Conservation (phyloP, 2,888 invertebrate genomes). For the Cataglyphis livida region DNA sequence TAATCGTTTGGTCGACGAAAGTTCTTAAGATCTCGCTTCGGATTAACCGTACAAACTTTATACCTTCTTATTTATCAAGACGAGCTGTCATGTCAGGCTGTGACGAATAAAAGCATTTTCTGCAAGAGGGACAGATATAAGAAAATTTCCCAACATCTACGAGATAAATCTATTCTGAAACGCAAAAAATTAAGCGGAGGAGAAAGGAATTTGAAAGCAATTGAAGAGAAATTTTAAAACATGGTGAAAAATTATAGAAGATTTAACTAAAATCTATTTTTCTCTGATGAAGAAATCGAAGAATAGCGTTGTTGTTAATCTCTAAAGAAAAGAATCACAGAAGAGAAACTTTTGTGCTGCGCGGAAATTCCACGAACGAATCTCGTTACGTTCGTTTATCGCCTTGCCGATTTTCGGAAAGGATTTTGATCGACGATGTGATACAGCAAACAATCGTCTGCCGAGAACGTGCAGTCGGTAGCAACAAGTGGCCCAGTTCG, state of each 20-base stretch:
- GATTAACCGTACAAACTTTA: slow-evolving; percentile 17
- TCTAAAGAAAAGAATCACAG: background rate
- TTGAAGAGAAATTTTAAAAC: background rate
- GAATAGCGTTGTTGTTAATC: background rate
- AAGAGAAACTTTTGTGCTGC: background rate
- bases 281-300: background rate
- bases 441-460: slow-evolving; percentile 31
- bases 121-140: background rate
- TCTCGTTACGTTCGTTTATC: slow-evolving; percentile 13
- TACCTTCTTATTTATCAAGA: background rate
- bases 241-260: background rate
- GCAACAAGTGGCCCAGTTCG: slow-evolving; percentile 29
- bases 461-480: slow-evolving; percentile 17
- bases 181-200: background rate
- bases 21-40: slow-evolving; percentile 6
- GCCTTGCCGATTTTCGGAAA: slow-evolving; percentile 16
- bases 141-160: background rate
- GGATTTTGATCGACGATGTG: slow-evolving; percentile 20
- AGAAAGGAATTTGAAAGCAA: background rate
- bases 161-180: background rate
- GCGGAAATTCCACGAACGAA: background rate
- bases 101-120: slow-evolving; percentile 9
- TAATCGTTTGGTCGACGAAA: slow-evolving; percentile 24
- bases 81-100: background rate
- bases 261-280: slow-evolving; percentile 14